Evolutionary conservation across 1,140 invertebrate species (phyloP).

Genomic region (Neodiprion lecontei): DNA sequence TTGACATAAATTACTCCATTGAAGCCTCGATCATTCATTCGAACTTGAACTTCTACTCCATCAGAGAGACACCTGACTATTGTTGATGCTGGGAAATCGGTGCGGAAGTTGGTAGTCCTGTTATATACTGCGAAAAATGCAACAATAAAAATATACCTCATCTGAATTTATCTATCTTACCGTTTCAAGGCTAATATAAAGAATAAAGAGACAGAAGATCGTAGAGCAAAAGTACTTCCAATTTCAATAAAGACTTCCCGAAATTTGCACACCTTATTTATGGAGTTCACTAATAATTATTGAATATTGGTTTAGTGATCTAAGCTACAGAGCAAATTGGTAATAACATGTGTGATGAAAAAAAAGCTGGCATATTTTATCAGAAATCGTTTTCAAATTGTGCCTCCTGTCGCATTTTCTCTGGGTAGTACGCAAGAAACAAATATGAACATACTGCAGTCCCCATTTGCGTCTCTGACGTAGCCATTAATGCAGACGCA

Average conservation of each 20-base stretch:
- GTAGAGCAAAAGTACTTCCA: conserved; percentile 21
- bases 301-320: background rate
- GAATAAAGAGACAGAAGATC: background rate
- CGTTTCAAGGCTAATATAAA: no score
- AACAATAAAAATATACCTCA: conserved; percentile 13
- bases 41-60: conserved; percentile 87
- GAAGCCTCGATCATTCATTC: conserved; percentile 80
- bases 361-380: conserved; percentile 23
- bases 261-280: no score
- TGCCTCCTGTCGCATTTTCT: no score
- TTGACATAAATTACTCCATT: conserved; percentile 94
- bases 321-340: background rate
- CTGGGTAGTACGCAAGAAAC: conserved; percentile 3
- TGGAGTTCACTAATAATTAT: conserved; percentile 35
- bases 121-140: conserved; percentile 42
- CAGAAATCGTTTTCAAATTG: background rate
- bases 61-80: conserved; percentile 89
- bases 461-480: conserved; percentile 71
- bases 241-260: no score
- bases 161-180: conserved; percentile 9
- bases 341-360: conserved; percentile 11
- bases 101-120: conserved; percentile 64
- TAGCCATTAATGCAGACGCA: conserved; percentile 80
- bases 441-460: conserved; percentile 67
- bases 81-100: conserved; percentile 84